These are phyloP conservation scores for Asarcornis scutulata DNA, from an alignment of 2,113 vertebrate genomes.

Conservation along the genomic window DNA sequence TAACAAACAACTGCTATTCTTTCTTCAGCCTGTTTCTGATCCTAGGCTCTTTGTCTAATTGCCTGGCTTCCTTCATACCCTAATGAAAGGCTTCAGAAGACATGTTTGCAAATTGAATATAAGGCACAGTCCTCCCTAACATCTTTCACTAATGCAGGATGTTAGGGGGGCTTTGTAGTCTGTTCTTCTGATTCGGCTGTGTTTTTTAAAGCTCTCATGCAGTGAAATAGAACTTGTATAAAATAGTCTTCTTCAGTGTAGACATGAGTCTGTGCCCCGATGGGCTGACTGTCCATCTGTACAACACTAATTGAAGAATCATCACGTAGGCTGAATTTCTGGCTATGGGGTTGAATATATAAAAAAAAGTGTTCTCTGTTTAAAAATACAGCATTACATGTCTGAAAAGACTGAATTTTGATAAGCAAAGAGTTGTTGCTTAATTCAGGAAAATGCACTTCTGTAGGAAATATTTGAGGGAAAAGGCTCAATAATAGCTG, in stretches of 20 bases:
- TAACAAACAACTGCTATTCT: not conserved
- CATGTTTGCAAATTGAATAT: not conserved
- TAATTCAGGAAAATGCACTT: not conserved
- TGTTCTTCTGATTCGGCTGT: not conserved
- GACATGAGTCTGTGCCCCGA: accelerated
- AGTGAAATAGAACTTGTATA: not conserved
- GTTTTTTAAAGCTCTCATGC: not conserved
- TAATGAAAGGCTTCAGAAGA: too few species aligned
- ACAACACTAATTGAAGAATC: not conserved
- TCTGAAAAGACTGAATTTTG: not conserved
- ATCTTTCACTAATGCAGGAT: not conserved
- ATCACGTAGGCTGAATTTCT: not conserved
- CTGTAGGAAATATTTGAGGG: not conserved
- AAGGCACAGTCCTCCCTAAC: not conserved
- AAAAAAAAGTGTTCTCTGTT: too few species aligned
- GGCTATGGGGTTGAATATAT: not conserved
- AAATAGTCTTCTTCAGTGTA: not conserved
- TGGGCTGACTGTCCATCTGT: not conserved
- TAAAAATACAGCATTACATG: not conserved
- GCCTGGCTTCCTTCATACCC: not conserved
- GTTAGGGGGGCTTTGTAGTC: not conserved
- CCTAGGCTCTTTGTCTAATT: not conserved
- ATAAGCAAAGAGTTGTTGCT: not conserved
- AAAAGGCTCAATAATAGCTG: not conserved
- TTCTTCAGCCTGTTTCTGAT: not conserved